Evolutionary conservation across 2,888 invertebrate genomes (phyloP).

Genomic region (Netelia fuscicornis): DNA sequence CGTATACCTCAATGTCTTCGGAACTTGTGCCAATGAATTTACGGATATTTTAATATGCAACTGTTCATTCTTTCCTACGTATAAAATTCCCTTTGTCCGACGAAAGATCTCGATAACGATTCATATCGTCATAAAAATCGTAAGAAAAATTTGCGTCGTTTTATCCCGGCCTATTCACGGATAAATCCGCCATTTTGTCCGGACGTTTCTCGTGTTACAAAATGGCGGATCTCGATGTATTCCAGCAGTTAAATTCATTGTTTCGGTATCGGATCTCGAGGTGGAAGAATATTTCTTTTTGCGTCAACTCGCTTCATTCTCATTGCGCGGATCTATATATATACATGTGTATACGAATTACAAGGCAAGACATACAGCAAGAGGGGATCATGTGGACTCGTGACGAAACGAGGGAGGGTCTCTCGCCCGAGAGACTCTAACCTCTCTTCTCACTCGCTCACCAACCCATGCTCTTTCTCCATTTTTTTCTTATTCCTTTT

Average conservation of each 20-base stretch:
- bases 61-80: no score
- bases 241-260: not conserved
- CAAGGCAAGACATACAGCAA: not conserved
- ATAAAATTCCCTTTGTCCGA: no score
- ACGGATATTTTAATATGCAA: not conserved
- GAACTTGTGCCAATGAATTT: not conserved
- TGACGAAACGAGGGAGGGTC: slow-evolving; percentile 64
- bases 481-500: slow-evolving; percentile 26
- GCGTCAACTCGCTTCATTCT: slow-evolving; percentile 14
- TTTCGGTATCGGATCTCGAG: not conserved
- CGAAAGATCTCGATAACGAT: no score
- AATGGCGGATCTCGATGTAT: slow-evolving; percentile 7
- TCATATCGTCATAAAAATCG: no score
- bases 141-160: no score
- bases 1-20: not conserved
- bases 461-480: slow-evolving; percentile 19
- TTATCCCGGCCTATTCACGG: no score
- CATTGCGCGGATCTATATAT: not conserved
- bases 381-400: slow-evolving; percentile 49
- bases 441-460: slow-evolving; percentile 37
- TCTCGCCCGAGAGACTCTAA: slow-evolving; percentile 50
- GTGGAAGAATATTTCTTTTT: slow-evolving; percentile 7
- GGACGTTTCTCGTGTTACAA: not conserved
- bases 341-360: not conserved
- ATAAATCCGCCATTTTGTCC: no score